phyloP scores from a whole-genome alignment of 2,113 vertebrate genomes.

The Muntiacus muntjak region DNA sequence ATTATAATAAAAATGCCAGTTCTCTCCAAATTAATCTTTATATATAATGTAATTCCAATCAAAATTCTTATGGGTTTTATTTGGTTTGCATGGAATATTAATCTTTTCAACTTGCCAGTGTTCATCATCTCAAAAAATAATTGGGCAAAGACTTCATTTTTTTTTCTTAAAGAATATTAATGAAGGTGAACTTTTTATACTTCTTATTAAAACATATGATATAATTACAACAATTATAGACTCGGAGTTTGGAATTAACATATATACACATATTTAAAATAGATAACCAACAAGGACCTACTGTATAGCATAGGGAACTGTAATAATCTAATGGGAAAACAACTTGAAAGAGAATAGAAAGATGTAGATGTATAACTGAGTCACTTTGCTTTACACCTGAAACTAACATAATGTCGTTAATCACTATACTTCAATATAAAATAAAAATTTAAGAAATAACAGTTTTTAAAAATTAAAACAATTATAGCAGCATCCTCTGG shows the following conservation, averaged over 20 bases:
- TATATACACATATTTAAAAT: neutral
- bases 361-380: neutral
- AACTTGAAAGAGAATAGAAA: neutral
- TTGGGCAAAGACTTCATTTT: neutral
- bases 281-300: neutral
- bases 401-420: neutral
- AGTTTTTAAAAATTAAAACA: neutral
- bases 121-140: conserved; percentile 29
- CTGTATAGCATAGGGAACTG: neutral
- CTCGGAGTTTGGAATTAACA: neutral
- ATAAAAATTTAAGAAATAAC: neutral
- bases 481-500: neutral
- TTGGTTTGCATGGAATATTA: conserved; percentile 23
- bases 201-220: conserved; percentile 7
- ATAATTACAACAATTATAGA: neutral
- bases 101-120: conserved; percentile 27
- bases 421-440: neutral
- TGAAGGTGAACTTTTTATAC: conserved; percentile 16
- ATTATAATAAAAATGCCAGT: neutral
- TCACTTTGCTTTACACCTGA: neutral
- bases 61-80: conserved; percentile 19
- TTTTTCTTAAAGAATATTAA: neutral
- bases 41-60: conserved; percentile 23
- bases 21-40: conserved; percentile 34
- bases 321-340: neutral